These are phyloP conservation scores for Pseudococcus longispinus DNA, from an alignment of 2,888 invertebrate genomes.

Conservation along the genomic window DNA sequence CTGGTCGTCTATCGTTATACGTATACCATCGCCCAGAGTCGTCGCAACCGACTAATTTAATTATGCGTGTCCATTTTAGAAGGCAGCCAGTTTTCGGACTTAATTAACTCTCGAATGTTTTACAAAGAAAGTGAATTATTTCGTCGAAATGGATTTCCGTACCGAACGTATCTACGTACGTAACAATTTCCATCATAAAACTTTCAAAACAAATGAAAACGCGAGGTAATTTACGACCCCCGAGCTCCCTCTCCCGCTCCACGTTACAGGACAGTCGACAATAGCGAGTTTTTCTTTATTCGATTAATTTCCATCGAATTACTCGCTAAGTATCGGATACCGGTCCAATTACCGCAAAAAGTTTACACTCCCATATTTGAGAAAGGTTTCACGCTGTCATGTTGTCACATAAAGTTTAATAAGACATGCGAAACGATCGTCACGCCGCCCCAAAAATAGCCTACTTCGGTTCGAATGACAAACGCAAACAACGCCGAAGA, in stretches of 20 bases:
- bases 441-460: neutral
- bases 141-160: neutral
- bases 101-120: constrained; percentile 37
- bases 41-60: constrained; percentile 14
- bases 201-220: constrained; percentile 33
- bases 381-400: constrained; percentile 31
- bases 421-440: constrained; percentile 26
- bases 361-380: neutral
- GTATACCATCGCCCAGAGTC: neutral
- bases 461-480: neutral
- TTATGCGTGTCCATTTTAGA: constrained; percentile 43
- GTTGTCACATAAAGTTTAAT: constrained; percentile 37
- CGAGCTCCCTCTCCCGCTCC: neutral
- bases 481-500: neutral
- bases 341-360: constrained; percentile 24
- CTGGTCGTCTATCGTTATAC: constrained; percentile 1
- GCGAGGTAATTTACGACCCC: constrained; percentile 4
- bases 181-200: neutral
- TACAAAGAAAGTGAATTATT: constrained; percentile 12
- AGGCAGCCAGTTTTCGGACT: constrained; percentile 34
- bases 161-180: too few species aligned
- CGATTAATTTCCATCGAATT: constrained; percentile 28
- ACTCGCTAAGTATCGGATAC: neutral
- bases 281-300: neutral
- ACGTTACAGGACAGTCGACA: too few species aligned